Evolutionary conservation across 1,140 invertebrate species (phyloP).

Genomic region (Mycetomoellerius zeteki): DNA sequence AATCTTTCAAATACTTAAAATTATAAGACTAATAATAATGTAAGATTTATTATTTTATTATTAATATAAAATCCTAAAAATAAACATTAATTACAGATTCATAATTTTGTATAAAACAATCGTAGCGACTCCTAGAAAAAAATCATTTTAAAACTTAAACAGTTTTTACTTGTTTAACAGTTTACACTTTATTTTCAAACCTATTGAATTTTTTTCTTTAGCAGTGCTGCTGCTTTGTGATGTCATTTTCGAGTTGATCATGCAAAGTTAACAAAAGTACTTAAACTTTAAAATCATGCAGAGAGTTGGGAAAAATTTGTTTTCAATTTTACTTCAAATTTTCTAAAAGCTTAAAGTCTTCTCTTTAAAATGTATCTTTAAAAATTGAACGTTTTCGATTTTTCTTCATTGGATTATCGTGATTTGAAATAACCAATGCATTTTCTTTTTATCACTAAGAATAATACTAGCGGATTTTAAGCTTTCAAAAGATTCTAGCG

Average conservation of each 20-base stretch:
- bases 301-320: conserved; percentile 9
- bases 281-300: conserved; percentile 12
- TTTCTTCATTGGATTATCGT: not conserved
- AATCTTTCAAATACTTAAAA: conserved; percentile 31
- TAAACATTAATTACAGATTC: not conserved
- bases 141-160: not conserved
- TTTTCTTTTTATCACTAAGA: not conserved
- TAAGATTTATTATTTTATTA: not conserved
- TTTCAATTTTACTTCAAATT: conserved; percentile 14
- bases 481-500: not conserved
- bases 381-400: not conserved
- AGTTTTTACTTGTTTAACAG: too few relatives aligned
- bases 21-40: not conserved
- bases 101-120: not conserved
- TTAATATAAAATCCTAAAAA: too few relatives aligned
- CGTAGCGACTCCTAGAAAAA: not conserved
- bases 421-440: not conserved
- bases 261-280: conserved; percentile 21
- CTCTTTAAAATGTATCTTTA: not conserved
- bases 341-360: not conserved
- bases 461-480: conserved; percentile 4
- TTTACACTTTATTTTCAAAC: not conserved
- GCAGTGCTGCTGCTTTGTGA: not conserved
- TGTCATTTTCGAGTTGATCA: conserved; percentile 4
- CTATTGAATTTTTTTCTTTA: not conserved